These are phyloP conservation scores for Phymanthus crucifer DNA, from an alignment of 92 coral and sea anemone species.

Conservation along the genomic window DNA sequence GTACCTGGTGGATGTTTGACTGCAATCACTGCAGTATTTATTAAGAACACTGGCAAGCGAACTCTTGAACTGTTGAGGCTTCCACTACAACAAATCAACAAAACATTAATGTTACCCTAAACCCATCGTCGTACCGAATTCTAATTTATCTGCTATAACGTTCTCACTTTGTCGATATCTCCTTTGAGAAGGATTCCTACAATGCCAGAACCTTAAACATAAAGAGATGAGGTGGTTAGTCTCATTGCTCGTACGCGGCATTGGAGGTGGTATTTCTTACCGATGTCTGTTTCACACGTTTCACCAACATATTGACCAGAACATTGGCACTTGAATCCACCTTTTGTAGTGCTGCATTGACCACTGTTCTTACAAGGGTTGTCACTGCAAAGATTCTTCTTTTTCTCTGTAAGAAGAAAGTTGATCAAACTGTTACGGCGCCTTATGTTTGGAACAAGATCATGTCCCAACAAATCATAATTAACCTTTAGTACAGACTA, in stretches of 20 bases:
- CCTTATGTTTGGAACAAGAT: neutral
- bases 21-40: constrained; percentile 29
- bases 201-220: constrained; percentile 11
- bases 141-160: neutral
- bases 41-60: constrained; percentile 24
- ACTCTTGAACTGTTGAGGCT: constrained; percentile 24
- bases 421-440: neutral
- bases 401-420: constrained; percentile 1
- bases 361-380: constrained; percentile 36
- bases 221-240: neutral
- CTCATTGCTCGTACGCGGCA: neutral
- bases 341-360: neutral
- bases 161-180: constrained; percentile 9
- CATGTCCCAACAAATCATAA: too few species aligned
- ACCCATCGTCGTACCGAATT: neutral
- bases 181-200: constrained; percentile 25
- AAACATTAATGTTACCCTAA: neutral
- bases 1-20: constrained; percentile 24
- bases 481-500: constrained; percentile 27
- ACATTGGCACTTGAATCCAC: constrained; percentile 28
- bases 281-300: constrained; percentile 31
- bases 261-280: constrained; percentile 11
- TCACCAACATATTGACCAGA: constrained; percentile 13
- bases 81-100: constrained; percentile 24
- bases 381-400: constrained; percentile 8